Conservation (phyloP, 2,113 vertebrate species). For the Pampusana beccarii region DNA sequence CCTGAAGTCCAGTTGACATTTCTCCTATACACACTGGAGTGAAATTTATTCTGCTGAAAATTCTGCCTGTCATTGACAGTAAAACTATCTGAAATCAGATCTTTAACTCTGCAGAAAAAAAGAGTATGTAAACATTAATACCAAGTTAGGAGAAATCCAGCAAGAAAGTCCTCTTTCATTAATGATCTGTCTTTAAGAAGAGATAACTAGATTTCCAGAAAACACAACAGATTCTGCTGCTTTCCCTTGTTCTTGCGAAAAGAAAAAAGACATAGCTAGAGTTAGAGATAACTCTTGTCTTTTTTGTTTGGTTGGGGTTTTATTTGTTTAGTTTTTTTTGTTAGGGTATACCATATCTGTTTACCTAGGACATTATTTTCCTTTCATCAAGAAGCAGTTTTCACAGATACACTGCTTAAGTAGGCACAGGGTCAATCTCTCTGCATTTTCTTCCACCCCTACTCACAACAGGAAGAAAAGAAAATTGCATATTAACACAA, state of each 20-base stretch:
- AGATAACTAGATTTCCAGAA: neutral
- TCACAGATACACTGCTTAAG: slow-evolving; percentile 28
- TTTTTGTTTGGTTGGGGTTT: too few species aligned
- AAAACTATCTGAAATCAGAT: neutral
- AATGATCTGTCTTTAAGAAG: neutral
- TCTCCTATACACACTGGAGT: neutral
- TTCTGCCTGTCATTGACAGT: neutral
- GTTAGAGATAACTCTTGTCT: neutral
- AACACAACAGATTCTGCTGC: neutral
- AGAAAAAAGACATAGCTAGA: neutral
- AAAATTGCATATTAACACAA: slow-evolving; percentile 21
- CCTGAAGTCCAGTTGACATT: neutral
- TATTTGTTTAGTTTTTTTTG: neutral
- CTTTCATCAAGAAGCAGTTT: slow-evolving; percentile 1
- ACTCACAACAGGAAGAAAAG: slow-evolving; percentile 19
- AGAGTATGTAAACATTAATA: neutral
- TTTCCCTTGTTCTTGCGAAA: neutral
- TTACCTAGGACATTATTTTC: neutral
- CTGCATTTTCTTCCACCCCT: slow-evolving; percentile 14
- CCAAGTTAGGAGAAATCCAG: neutral
- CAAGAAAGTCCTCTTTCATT: neutral
- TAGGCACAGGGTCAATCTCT: neutral
- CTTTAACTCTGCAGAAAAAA: neutral
- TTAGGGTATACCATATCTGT: neutral
- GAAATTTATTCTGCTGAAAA: neutral